These are phyloP conservation scores for Sarcophaga variegata DNA, from an alignment of 2,888 invertebrate species.

Conservation along the genomic window DNA sequence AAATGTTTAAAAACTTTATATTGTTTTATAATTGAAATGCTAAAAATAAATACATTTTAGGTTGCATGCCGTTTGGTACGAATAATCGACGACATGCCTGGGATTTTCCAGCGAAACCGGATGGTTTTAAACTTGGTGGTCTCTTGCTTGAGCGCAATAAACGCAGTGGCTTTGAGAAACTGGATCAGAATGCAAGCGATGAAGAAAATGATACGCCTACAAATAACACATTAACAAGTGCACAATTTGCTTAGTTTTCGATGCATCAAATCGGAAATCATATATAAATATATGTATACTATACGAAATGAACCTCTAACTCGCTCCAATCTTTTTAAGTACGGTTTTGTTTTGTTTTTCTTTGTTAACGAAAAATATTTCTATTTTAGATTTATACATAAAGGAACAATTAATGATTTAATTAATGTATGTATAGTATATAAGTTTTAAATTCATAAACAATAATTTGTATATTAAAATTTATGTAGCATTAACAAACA, in stretches of 20 bases:
- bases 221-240: conserved; percentile 81
- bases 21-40: too few relatives aligned
- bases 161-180: conserved; percentile 84
- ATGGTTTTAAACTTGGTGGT: conserved; percentile 86
- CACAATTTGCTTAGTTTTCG: conserved; percentile 76
- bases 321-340: conserved; percentile 28
- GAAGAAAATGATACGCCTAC: conserved; percentile 83
- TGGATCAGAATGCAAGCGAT: conserved; percentile 86
- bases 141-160: conserved; percentile 83
- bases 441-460: too few relatives aligned
- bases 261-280: not conserved
- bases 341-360: not conserved
- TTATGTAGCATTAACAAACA: not conserved
- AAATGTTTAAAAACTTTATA: too few relatives aligned
- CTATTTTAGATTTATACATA: conserved; percentile 10
- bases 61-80: conserved; percentile 80
- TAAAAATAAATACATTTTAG: conserved; percentile 67
- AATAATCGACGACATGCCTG: conserved; percentile 81
- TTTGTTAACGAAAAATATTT: not conserved
- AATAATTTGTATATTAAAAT: not conserved
- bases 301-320: conserved; percentile 34
- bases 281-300: not conserved
- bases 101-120: conserved; percentile 83
- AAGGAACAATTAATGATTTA: too few relatives aligned
- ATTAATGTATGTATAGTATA: conserved; percentile 12